These are phyloP conservation scores for Oncorhynchus tshawytscha DNA, from an alignment of 2,113 vertebrate species.

Conservation along the genomic window DNA sequence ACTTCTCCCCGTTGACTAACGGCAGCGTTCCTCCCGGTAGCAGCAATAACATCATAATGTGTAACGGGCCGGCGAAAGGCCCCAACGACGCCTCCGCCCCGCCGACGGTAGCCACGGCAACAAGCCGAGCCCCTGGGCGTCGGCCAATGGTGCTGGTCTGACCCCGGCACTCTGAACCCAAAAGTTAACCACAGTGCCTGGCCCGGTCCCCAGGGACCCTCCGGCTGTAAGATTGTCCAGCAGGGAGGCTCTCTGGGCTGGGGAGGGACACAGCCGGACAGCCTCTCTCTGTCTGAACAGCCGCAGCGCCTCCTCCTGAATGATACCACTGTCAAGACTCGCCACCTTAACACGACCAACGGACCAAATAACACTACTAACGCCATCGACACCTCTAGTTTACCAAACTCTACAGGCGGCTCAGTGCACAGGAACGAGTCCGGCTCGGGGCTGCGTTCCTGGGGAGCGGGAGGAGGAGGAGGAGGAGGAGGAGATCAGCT, in stretches of 20 bases:
- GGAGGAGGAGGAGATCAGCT: constrained; percentile 55
- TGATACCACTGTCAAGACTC: constrained; percentile 83
- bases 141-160: constrained; percentile 86
- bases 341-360: constrained; percentile 93
- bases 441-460: constrained; percentile 81
- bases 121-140: constrained; percentile 63
- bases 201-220: constrained; percentile 73
- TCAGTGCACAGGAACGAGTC: constrained; percentile 32
- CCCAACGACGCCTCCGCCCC: constrained; percentile 2
- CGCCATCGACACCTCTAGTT: constrained; percentile 95
- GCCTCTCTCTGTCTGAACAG: constrained; percentile 65
- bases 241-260: constrained; percentile 70
- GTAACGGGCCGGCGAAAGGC: constrained; percentile 81
- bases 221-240: constrained; percentile 73
- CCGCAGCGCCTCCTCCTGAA: constrained; percentile 22
- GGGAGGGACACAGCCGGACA: constrained; percentile 80
- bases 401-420: constrained; percentile 88
- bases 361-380: constrained; percentile 99
- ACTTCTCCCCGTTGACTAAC: constrained; percentile 47
- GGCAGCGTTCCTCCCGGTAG: constrained; percentile 52
- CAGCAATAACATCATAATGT: constrained; percentile 82
- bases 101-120: constrained; percentile 41
- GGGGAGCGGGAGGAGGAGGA: constrained; percentile 64
- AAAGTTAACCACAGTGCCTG: constrained; percentile 96
- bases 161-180: constrained; percentile 95